Base-by-base conservation (phyloP, 92 coral and sea anemone species). In the Pocillopora grandis region DNA sequence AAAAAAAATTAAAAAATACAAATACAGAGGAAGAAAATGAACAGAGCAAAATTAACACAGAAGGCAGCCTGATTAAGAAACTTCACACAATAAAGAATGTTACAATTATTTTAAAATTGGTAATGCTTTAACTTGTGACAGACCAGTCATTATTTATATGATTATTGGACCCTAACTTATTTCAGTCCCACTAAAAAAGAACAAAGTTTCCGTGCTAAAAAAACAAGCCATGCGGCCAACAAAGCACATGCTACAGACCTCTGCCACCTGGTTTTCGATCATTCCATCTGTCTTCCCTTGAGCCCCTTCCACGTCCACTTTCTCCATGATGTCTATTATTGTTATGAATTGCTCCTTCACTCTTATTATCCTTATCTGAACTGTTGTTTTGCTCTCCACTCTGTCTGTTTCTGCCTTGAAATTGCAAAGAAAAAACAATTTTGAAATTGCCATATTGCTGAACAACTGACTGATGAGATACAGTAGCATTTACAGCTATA, bases 281-380 rank as follows among this genome's bases (percentile, higher is more conserved):
- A 66, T 80, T 87, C 90, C 95, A 92, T 70, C 93, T 87, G 72
- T 94, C 98, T 14, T 94, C 98, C 52, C 92, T 81, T n/a, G 92
- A 76, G 16, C 98, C 99, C 85, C 91, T 83, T 31, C 93, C 99
- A 15, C 95, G 91, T 58, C 92, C 98, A 76, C 82, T 85, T 64
- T 94, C 98, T 52, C 89, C 92, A 58, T 93, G 87, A 62, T 88
- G 88, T 82, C 88, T 94, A 74, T 90, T 92, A 59, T 87, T 90
- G 75, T 92, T 72, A 48, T 73, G 72, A 59, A 72, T 31, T 62
- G 33, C 56, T 72, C 86, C 86, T 71, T 62, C 79, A 82, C 49
- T 82, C 79, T 52, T 82, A 2, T 72, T 21, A 48, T 82, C 79
- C 56, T 89, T 87, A 18, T 91, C 93, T 56, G 88, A 82, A 71